These are phyloP conservation scores for Penaeus vannamei DNA, from an alignment of 1,140 invertebrate species.

Conservation along the genomic window DNA sequence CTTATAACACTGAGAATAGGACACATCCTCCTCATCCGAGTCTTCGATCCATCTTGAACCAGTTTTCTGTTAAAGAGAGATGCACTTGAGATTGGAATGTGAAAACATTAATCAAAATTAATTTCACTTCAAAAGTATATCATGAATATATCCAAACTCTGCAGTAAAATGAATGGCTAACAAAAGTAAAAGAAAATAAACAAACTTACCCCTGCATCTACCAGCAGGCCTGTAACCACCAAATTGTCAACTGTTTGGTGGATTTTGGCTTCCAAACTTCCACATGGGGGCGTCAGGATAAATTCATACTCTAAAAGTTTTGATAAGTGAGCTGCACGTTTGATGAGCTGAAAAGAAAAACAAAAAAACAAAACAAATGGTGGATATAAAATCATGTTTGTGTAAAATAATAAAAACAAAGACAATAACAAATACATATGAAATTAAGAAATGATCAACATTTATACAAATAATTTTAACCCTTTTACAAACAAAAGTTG, in stretches of 20 bases:
- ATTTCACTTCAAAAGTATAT: too few species aligned
- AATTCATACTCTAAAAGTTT: conserved; percentile 85
- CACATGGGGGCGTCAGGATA: conserved; percentile 85
- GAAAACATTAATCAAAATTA: conserved; percentile 69
- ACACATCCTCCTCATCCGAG: conserved; percentile 67
- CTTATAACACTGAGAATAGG: too few species aligned
- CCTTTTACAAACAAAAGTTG: too few species aligned
- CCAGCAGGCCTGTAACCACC: conserved; percentile 73
- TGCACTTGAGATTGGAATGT: conserved; percentile 21
- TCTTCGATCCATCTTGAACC: too few species aligned
- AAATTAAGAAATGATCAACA: too few species aligned
- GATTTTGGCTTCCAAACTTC: conserved; percentile 75
- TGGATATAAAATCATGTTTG: too few species aligned
- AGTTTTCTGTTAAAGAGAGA: too few species aligned
- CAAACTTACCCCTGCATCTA: conserved; percentile 59
- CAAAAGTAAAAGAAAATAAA: conserved; percentile 60
- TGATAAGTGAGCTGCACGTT: not conserved
- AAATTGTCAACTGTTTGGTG: conserved; percentile 77
- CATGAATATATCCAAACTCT: not conserved
- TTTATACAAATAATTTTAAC: too few species aligned
- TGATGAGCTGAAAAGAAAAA: conserved; percentile 38
- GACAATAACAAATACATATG: too few species aligned
- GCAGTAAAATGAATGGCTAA: conserved; percentile 59
- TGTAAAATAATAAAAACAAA: too few species aligned
- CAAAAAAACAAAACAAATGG: not conserved